These are phyloP conservation scores for Mus spretus DNA, from an alignment of 2,797 vertebrate species.

Conservation along the genomic window DNA sequence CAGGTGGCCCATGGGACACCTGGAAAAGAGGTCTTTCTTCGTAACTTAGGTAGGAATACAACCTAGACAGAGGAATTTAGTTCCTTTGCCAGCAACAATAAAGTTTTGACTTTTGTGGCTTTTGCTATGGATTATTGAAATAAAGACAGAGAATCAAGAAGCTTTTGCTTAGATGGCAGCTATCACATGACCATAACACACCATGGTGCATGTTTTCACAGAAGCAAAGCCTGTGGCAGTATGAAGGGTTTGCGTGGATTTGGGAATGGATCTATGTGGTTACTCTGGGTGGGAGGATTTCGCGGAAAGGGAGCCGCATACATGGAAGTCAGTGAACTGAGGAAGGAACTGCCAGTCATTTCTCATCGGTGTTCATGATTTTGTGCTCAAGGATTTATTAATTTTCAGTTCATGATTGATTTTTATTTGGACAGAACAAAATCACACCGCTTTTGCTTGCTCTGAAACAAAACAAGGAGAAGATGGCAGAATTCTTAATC, in stretches of 20 bases:
- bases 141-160: not conserved
- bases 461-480: constrained; percentile 26
- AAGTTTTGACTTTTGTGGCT: not conserved
- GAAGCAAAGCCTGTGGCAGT: not conserved
- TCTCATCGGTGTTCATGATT: not conserved
- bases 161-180: not conserved
- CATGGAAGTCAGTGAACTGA: not conserved
- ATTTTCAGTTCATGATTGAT: not conserved
- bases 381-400: not conserved
- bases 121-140: not conserved
- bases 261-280: not conserved
- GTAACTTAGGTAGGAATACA: not conserved
- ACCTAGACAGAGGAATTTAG: not conserved
- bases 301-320: too few species aligned
- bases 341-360: not conserved
- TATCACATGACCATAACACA: not conserved
- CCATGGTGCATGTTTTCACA: not conserved
- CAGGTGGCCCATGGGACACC: too few species aligned
- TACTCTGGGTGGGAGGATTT: not conserved
- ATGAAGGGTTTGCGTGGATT: not conserved
- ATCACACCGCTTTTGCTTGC: constrained; percentile 33
- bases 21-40: not conserved
- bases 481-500: constrained; percentile 27
- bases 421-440: constrained; percentile 1
- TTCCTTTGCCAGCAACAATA: not conserved